A percentile compares a stretch with the other conserved stretches of the same genome.
Conservation (phyloP, 2,113 vertebrate genomes). For the Lipophrys pholis region DNA sequence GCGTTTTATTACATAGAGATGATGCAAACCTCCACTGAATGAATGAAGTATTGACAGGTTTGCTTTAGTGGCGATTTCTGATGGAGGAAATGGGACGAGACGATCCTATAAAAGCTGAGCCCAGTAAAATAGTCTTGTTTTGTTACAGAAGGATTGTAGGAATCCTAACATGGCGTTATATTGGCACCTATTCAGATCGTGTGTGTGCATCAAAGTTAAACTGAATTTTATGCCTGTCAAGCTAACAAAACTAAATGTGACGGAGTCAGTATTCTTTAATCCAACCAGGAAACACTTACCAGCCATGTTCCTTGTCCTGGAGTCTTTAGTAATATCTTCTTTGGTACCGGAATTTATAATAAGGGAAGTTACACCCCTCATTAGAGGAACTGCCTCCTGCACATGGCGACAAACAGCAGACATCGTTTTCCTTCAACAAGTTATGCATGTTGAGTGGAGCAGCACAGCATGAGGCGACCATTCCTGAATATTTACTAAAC, state of each 20-base stretch:
- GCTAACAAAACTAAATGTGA: slow-evolving; percentile 3
- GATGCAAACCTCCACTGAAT: too few species aligned
- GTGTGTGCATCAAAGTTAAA: background rate
- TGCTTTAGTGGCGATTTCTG: too few species aligned
- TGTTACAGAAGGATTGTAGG: too few species aligned
- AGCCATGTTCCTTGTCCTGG: slow-evolving; percentile 29
- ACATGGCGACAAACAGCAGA: background rate
- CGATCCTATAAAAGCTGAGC: too few species aligned
- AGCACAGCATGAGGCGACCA: slow-evolving; percentile 19
- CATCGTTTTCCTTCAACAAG: slow-evolving; percentile 26
- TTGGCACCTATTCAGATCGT: too few species aligned
- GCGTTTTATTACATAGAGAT: background rate
- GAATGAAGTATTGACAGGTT: too few species aligned
- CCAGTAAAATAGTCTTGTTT: too few species aligned
- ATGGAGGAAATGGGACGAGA: too few species aligned
- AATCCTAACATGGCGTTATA: too few species aligned
- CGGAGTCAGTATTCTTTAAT: background rate
- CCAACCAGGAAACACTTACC: background rate
- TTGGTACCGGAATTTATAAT: background rate
- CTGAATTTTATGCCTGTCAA: background rate
- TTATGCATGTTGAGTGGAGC: slow-evolving; percentile 5
- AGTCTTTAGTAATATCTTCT: slow-evolving; percentile 24
- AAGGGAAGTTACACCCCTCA: slow-evolving; percentile 9
- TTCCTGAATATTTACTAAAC: slow-evolving; percentile 8
- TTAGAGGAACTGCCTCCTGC: slow-evolving; percentile 31